phyloP scores from a whole-genome alignment of 2,113 vertebrate genomes.

The Melanotaenia duboulayi region DNA sequence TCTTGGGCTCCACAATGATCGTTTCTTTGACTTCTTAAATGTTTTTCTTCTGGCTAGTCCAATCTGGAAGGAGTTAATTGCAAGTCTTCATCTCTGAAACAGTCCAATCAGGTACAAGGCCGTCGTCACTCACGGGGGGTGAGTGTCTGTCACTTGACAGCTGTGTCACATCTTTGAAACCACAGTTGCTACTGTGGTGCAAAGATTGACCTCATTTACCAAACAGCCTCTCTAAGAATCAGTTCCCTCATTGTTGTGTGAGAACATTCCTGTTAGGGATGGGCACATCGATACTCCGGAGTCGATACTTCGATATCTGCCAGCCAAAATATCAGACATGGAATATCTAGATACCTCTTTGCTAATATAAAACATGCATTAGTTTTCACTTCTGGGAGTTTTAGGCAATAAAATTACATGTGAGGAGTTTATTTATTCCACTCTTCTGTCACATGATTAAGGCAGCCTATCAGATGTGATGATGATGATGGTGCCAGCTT shows the following conservation, averaged over 20 bases:
- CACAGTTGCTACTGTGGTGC: conserved; percentile 29
- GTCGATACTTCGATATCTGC: too few species aligned
- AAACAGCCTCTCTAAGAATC: not conserved
- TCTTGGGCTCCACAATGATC: not conserved
- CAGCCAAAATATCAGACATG: too few species aligned
- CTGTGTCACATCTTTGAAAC: conserved; percentile 54
- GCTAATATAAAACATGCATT: too few species aligned
- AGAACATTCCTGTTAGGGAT: not conserved
- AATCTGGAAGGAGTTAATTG: conserved; percentile 80
- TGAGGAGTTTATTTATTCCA: too few species aligned
- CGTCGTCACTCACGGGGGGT: conserved; percentile 78
- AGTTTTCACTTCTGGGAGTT: too few species aligned
- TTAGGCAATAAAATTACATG: too few species aligned
- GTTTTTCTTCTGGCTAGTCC: conserved; percentile 74
- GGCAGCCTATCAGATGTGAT: too few species aligned
- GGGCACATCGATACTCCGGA: too few species aligned
- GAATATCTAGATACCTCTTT: too few species aligned
- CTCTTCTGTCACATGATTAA: too few species aligned
- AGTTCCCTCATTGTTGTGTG: not conserved
- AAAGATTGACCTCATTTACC: conserved; percentile 46
- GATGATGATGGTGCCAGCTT: too few species aligned
- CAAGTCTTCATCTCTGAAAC: conserved; percentile 80
- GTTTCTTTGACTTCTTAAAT: not conserved
- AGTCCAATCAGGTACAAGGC: conserved; percentile 82
- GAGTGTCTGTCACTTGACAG: conserved; percentile 71